Percentiles rank a stretch among this genome's conserved stretches.
phyloP scores from a whole-genome alignment of 2,888 invertebrate species.

The Saturnia pavonia region DNA sequence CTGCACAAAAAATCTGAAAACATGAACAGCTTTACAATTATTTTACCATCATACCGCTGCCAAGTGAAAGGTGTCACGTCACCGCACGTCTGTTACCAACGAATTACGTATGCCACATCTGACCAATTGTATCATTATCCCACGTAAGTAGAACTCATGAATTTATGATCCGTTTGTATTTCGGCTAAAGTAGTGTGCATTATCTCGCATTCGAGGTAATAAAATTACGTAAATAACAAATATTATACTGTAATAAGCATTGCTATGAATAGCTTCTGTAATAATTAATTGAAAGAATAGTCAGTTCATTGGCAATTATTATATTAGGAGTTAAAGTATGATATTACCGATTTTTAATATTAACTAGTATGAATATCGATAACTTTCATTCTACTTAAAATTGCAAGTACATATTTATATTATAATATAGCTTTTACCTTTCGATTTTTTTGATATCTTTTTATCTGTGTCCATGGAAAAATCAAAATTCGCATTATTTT shows the following conservation, averaged over 20 bases:
- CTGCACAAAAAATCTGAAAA: not conserved
- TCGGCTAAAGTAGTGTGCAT: not conserved
- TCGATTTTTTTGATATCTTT: too few relatives aligned
- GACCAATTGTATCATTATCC: conserved; percentile 5
- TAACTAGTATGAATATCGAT: too few relatives aligned
- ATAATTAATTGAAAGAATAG: too few relatives aligned
- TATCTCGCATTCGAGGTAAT: not conserved
- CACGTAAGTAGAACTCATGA: not conserved
- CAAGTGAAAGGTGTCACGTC: conserved; percentile 10
- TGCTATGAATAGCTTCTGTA: not conserved
- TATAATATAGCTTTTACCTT: too few relatives aligned
- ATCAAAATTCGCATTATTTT: too few relatives aligned
- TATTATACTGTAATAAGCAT: not conserved
- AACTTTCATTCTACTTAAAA: too few relatives aligned
- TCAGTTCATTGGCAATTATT: too few relatives aligned
- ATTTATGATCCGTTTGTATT: conserved; percentile 1
- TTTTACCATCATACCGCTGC: not conserved
- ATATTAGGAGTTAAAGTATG: too few relatives aligned
- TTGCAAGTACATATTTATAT: too few relatives aligned
- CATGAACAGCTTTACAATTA: not conserved
- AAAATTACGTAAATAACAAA: not conserved
- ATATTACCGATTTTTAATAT: too few relatives aligned
- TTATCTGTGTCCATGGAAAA: too few relatives aligned
- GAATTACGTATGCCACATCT: conserved; percentile 10
- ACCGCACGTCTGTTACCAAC: not conserved